These are phyloP conservation scores for Drosophila willistoni DNA, from an alignment of 1,140 invertebrate species.

Conservation along the genomic window DNA sequence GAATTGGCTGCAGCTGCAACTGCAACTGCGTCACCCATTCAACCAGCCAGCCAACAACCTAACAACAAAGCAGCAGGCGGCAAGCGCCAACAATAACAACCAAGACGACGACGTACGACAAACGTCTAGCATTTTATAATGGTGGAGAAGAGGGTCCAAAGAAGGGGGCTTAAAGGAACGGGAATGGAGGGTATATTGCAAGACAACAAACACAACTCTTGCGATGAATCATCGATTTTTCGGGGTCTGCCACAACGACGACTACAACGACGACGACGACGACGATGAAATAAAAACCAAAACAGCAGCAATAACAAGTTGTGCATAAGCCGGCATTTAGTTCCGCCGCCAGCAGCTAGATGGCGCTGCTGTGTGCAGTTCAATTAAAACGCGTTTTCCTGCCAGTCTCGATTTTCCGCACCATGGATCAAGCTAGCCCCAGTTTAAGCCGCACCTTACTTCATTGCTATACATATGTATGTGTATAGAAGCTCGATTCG, in stretches of 20 bases:
- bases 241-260: slow-evolving; percentile 44
- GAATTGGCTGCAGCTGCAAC: slow-evolving; percentile 77
- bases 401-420: slow-evolving; percentile 47
- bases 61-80: slow-evolving; percentile 61
- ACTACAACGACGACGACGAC: slow-evolving; percentile 18
- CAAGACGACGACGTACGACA: slow-evolving; percentile 50
- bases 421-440: slow-evolving; percentile 42
- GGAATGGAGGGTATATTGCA: slow-evolving; percentile 13
- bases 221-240: slow-evolving; percentile 75
- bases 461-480: background rate
- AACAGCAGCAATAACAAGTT: slow-evolving; percentile 48
- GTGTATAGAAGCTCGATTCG: background rate
- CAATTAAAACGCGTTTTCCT: slow-evolving; percentile 76
- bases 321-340: slow-evolving; percentile 55
- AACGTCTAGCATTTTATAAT: slow-evolving; percentile 69
- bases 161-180: slow-evolving; percentile 21
- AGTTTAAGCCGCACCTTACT: slow-evolving; percentile 73
- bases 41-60: slow-evolving; percentile 42
- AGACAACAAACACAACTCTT: slow-evolving; percentile 62
- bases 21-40: slow-evolving; percentile 66
- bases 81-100: slow-evolving; percentile 59
- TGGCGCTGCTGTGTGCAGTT: slow-evolving; percentile 76
- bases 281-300: slow-evolving; percentile 13
- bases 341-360: slow-evolving; percentile 71
- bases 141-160: background rate